Conservation (phyloP, 2,888 invertebrate species). For the Rhorus exstirpatorius region DNA sequence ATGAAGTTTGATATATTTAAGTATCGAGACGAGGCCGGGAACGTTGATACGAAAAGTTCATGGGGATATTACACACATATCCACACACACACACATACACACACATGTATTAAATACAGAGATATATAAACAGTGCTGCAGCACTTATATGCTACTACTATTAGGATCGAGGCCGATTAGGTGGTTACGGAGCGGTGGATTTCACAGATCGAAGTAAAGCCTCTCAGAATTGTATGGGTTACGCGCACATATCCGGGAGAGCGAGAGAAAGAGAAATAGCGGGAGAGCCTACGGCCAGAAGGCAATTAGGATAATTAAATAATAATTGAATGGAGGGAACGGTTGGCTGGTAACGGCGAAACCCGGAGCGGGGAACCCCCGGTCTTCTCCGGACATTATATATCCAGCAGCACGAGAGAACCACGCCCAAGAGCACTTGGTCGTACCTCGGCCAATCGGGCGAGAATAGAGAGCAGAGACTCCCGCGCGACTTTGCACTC, state of each 20-base stretch:
- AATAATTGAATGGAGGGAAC: slow-evolving; percentile 83
- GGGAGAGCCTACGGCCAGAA: slow-evolving; percentile 71
- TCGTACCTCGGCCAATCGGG: slow-evolving; percentile 78
- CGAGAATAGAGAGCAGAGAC: slow-evolving; percentile 70
- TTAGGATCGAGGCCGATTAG: slow-evolving; percentile 67
- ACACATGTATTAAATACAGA: too few relatives aligned
- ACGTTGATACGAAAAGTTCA: slow-evolving; percentile 49
- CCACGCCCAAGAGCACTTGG: slow-evolving; percentile 81
- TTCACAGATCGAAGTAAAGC: slow-evolving; percentile 74
- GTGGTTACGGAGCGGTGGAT: slow-evolving; percentile 70
- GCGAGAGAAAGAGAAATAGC: slow-evolving; percentile 30
- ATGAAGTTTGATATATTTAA: slow-evolving; percentile 11
- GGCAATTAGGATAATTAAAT: slow-evolving; percentile 84
- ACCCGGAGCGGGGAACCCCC: slow-evolving; percentile 72
- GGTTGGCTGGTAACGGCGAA: slow-evolving; percentile 76
- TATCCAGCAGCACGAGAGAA: slow-evolving; percentile 68
- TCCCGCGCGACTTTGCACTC: slow-evolving; percentile 70
- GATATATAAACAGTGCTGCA: slow-evolving; percentile 41
- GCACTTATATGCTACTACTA: slow-evolving; percentile 50
- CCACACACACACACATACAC: too few relatives aligned
- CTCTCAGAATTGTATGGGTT: slow-evolving; percentile 19
- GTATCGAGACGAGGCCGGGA: slow-evolving; percentile 40
- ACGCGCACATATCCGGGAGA: slow-evolving; percentile 46
- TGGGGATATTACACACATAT: slow-evolving; percentile 25
- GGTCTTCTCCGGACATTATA: slow-evolving; percentile 48